Conservation (phyloP, 1,140 invertebrate genomes). For the Lethrus apterus region DNA sequence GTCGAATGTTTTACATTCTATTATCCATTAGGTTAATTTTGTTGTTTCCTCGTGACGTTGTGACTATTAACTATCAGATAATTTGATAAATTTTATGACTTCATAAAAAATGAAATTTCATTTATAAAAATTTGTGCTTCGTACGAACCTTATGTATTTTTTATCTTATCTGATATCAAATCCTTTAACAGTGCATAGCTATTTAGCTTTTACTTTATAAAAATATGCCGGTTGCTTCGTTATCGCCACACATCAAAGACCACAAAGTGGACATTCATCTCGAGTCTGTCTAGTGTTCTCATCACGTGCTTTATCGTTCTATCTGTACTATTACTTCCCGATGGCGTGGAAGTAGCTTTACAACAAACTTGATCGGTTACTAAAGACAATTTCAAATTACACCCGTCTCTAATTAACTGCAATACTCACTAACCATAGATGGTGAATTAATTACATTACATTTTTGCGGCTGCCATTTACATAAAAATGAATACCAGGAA, state of each 20-base stretch:
- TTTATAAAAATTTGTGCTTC: conserved; percentile 2
- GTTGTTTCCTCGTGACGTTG: not conserved
- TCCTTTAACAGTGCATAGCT: conserved; percentile 13
- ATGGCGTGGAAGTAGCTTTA: too few species aligned
- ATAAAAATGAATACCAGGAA: too few species aligned
- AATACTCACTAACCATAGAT: too few species aligned
- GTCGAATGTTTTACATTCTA: conserved; percentile 7
- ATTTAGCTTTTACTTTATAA: conserved; percentile 13
- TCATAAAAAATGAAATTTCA: conserved; percentile 3
- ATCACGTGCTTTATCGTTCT: too few species aligned
- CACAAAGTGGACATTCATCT: conserved; percentile 23
- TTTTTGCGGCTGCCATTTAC: too few species aligned
- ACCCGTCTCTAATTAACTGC: too few species aligned
- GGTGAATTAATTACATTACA: too few species aligned
- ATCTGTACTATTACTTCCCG: too few species aligned
- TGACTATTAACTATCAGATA: not conserved
- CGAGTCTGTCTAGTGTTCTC: too few species aligned
- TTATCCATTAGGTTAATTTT: conserved; percentile 4
- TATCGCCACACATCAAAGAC: conserved; percentile 17
- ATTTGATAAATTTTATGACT: not conserved
- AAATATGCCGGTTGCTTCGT: conserved; percentile 19
- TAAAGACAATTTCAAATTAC: too few species aligned
- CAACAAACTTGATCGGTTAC: too few species aligned
- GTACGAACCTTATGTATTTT: not conserved
- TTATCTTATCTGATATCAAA: conserved; percentile 21